Evolutionary conservation across 1,140 invertebrate species (phyloP), one percentile per base, ranked within the genome.

Genomic region (Meteorus sp.): DNA sequence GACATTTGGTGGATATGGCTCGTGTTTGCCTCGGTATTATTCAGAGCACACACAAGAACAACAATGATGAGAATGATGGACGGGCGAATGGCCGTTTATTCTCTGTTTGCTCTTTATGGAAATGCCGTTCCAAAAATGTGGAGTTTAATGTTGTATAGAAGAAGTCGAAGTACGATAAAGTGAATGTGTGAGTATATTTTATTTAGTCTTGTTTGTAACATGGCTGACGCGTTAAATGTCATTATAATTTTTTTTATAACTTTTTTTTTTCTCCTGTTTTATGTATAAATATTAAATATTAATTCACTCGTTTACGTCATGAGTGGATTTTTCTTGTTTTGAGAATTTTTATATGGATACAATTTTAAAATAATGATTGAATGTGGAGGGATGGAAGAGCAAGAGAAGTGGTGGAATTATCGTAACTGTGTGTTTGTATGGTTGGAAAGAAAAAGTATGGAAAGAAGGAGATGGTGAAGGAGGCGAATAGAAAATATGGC

Each of bases 401-500:
- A n/a, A n/a, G n/a, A n/a, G n/a, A n/a, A n/a, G n/a, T n/a, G n/a
- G n/a, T n/a, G n/a, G n/a, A n/a, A n/a, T n/a, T n/a, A n/a, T n/a
- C n/a, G n/a, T n/a, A n/a, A n/a, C n/a, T n/a, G n/a, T n/a, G n/a
- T n/a, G n/a, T n/a, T n/a, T n/a, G n/a, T n/a, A n/a, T n/a, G n/a
- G n/a, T n/a, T n/a, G n/a, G n/a, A n/a, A n/a, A n/a, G n/a, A n/a
- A n/a, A n/a, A n/a, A n/a, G n/a, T n/a, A 43, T 3, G 44, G 43
- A 56, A 50, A 25, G 25, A 45, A 39, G 23, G 43, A 56, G 19
- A 39, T 47, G 25, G 35, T n/a, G n/a, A 35, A 58, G 50, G 55
- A 52, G 60, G 52, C 51, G 51, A 52, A 59, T 59, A 62, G 56
- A 62, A 62, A 56, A 62, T 59, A 59, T 60, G 62, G 62, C 62